Evolutionary conservation across 2,113 vertebrate species (phyloP), one percentile per base, ranked within the genome.

Genomic region (Leiothrix lutea): DNA sequence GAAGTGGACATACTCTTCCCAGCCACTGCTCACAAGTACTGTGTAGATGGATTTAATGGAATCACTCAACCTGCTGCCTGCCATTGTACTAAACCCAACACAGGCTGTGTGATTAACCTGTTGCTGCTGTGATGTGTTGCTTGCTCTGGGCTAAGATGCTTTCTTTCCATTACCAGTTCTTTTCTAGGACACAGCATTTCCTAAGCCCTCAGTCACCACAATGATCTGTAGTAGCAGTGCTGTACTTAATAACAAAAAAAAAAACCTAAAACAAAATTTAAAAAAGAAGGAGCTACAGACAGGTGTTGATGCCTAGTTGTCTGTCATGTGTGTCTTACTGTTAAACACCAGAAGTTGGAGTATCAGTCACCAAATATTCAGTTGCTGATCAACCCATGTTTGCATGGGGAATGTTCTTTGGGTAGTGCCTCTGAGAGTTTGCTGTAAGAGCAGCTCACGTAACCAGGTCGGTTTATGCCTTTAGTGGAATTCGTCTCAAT

Each of bases 401-500:
- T 6, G 1, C 2, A 0, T 70, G 92, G 80, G 47, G 69, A 80
- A 86, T 96, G 94, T 74, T 50, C 50, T 78, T 77, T 48, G 57
- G 57, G 51, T 65, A 45, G 38, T 20, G 88, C 29, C 20, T 90
- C 80, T 51, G 91, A 48, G 80, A 84, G 33, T 78, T 90, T 67
- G 58, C 64, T 83, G 0, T 45, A 33, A 64, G 67, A 93, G 67
- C 53, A 86, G 79, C 88, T 80, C 65, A 53, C 17, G 44, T 78
- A 83, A 88, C 71, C 8, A 18, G 28, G 44, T 53, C 57, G 81
- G 36, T 53, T 79, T 80, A 25, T 45, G 18, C 74, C 72, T 83
- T 69, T 28, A 14, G 42, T 86, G 83, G 80, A 79, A 73, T 88
- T 88, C 88, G 44, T 72, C 38, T 91, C 73, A 94, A 83, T 97